Base-by-base conservation (phyloP, 2,113 vertebrate species). In the Periophthalmodon schlosseri region DNA sequence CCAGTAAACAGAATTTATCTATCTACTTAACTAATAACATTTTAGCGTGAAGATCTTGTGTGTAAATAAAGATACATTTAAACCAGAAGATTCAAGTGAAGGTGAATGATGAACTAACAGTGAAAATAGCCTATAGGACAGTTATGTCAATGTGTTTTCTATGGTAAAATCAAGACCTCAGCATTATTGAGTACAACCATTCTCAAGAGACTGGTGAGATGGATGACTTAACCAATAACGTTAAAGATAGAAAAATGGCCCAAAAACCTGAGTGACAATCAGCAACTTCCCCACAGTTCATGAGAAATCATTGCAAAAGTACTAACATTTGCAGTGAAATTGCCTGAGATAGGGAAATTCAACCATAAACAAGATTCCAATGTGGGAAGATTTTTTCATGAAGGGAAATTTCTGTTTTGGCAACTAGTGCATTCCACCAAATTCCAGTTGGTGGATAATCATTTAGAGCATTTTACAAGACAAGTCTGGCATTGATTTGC, bases 391-490 rank as follows among this genome's bases (percentile, higher is more conserved):
- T 74, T 79, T 65, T 44, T 56, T 21, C 52, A 54, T 54, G 18
- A 54, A n/a, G 81, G 80, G 85, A 85, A 63, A n/a, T 75, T 79
- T 68, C 73, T 47, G 12, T 60, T 73, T 79, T 61, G 71, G 73
- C 68, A 79, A 76, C 72, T 78, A 78, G 66, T 64, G 23, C 58
- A 74, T 79, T 77, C 60, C 60, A 67, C 74, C 52, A 78, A 70
- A 87, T 84, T 87, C 73, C 77, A 79, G 28, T 71, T 86, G 87
- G 85, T 81, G 82, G 79, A 21, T 72, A 74, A 79, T 21, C 5
- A 36, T 77, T 75, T 75, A 77, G 82, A 83, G 79, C 69, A 80
- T 68, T 86, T 80, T 82, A 86, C 84, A 82, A 86, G 88, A 89
- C 68, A 82, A 69, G 54, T 63, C 86, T 78, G 82, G 73, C 75